Conservation (phyloP, 2,113 vertebrate species). For the Cryptomyrus ogoouensis region DNA sequence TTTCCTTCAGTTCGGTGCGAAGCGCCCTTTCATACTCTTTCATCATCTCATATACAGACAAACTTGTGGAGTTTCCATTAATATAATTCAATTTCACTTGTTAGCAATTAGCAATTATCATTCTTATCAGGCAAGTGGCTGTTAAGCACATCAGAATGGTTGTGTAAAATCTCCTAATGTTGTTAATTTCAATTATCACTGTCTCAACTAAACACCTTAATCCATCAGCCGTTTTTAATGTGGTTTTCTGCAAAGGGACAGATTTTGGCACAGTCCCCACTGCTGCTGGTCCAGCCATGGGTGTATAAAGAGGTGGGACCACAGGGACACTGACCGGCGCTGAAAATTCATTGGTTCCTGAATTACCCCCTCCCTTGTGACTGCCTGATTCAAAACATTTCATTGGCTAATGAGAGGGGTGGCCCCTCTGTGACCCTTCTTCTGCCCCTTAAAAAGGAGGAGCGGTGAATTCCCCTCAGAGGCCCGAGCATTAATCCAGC, state of each 20-base stretch:
- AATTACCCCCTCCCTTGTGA: background rate
- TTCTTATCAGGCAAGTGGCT: background rate
- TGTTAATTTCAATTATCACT: background rate
- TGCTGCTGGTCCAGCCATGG: background rate
- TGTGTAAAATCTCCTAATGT: background rate
- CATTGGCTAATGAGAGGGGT: background rate
- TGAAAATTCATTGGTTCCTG: background rate
- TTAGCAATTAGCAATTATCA: constrained; percentile 5
- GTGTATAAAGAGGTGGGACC: background rate
- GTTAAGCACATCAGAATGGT: background rate
- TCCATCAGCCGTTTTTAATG: background rate
- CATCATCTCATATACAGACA: constrained; percentile 12
- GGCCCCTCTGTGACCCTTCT: background rate
- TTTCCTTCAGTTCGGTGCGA: constrained; percentile 11
- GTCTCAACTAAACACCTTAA: background rate
- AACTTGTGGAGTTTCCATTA: background rate
- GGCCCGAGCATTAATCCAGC: background rate
- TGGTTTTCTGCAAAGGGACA: background rate
- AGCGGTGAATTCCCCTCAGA: background rate
- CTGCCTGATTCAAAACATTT: background rate
- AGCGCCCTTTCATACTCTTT: background rate
- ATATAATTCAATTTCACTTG: background rate
- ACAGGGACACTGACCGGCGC: background rate
- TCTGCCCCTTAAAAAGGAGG: background rate
- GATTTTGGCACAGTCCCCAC: background rate